phyloP scores from a whole-genome alignment of 2,888 invertebrate genomes.

The Terebella lapidaria region DNA sequence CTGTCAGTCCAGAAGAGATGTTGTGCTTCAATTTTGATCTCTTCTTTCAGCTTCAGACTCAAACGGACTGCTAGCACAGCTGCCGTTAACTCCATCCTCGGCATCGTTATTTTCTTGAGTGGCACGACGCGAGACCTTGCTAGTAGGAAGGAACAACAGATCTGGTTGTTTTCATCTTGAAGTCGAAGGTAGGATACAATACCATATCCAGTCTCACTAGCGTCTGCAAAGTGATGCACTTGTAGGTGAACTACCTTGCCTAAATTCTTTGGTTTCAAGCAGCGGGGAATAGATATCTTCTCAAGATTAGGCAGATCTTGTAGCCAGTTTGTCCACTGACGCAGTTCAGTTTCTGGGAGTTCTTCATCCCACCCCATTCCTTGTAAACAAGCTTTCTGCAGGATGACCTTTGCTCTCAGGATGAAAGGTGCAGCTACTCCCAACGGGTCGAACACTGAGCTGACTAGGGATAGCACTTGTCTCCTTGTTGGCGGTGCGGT shows the following conservation, averaged over 20 bases:
- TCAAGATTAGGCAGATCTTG: too few species aligned
- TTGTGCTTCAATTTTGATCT: constrained; percentile 2
- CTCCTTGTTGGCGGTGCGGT: too few species aligned
- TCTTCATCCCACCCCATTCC: too few species aligned
- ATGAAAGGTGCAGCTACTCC: too few species aligned
- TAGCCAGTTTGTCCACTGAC: too few species aligned
- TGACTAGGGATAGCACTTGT: too few species aligned
- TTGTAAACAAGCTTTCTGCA: too few species aligned
- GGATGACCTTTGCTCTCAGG: too few species aligned
- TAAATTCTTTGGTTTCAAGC: background rate
- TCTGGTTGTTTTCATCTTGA: background rate
- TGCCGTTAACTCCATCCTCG: background rate
- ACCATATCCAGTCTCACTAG: background rate
- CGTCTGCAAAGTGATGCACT: background rate
- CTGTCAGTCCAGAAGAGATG: constrained; percentile 12
- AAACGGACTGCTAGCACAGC: background rate
- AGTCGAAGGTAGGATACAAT: background rate
- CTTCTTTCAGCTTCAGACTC: background rate
- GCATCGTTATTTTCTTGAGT: background rate
- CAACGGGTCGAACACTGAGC: too few species aligned
- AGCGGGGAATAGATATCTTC: too few species aligned
- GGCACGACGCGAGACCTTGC: background rate
- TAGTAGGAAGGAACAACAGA: background rate
- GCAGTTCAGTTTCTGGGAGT: too few species aligned
- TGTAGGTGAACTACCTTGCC: background rate